phyloP scores from a whole-genome alignment of 2,888 invertebrate genomes.

The Cheilosia vulpina region DNA sequence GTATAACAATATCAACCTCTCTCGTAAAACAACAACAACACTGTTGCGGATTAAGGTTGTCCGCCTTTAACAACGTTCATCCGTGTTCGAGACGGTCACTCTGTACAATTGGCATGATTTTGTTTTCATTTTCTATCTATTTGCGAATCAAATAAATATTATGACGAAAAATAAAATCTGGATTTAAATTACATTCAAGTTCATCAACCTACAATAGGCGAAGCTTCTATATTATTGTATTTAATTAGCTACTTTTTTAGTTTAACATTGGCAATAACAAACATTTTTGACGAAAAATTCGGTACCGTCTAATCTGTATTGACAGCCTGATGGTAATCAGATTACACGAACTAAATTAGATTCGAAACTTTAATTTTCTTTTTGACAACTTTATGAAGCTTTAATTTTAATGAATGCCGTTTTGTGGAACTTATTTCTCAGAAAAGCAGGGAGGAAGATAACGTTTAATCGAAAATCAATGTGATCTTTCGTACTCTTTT shows the following conservation, averaged over 20 bases:
- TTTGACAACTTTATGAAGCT: background rate
- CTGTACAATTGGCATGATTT: constrained; percentile 31
- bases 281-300: background rate
- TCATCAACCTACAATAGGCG: constrained; percentile 30
- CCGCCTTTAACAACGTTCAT: constrained; percentile 1
- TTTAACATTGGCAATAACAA: constrained; percentile 6
- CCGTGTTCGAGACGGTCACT: constrained; percentile 16
- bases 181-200: constrained; percentile 21
- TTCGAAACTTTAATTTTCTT: constrained; percentile 5
- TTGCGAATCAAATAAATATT: constrained; percentile 12
- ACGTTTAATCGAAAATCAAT: constrained; percentile 25
- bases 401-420: background rate
- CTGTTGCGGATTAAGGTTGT: constrained; percentile 24
- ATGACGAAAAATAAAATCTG: background rate
- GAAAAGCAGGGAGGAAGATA: background rate
- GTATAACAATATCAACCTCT: background rate
- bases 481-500: background rate
- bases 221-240: constrained; percentile 10
- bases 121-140: constrained; percentile 11
- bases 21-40: background rate
- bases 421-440: background rate
- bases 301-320: background rate
- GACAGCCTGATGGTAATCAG: constrained; percentile 26
- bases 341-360: constrained; percentile 23
- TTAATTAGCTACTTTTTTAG: constrained; percentile 17